Evolutionary conservation across 2,888 invertebrate species (phyloP).

Genomic region (Hirudinaria manillensis): DNA sequence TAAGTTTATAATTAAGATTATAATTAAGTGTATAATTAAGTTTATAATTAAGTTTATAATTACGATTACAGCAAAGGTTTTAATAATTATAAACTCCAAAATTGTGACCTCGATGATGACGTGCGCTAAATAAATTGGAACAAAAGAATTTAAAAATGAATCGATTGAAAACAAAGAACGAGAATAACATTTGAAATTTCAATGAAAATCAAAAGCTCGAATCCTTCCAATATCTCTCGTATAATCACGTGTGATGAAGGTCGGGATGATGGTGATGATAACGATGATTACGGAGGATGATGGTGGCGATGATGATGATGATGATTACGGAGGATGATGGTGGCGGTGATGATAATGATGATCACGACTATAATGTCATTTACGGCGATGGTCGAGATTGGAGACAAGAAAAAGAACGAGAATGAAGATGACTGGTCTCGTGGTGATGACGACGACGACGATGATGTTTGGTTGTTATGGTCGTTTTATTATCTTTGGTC

Average conservation of each 20-base stretch:
- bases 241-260: too few relatives aligned
- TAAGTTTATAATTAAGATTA: background rate
- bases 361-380: background rate
- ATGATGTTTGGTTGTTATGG: too few relatives aligned
- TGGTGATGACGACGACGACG: too few relatives aligned
- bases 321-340: background rate
- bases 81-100: background rate
- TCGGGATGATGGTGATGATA: background rate
- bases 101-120: background rate
- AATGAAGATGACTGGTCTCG: too few relatives aligned
- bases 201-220: too few relatives aligned
- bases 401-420: too few relatives aligned
- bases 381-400: background rate
- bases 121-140: background rate
- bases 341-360: background rate
- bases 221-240: too few relatives aligned
- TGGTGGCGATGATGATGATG: background rate
- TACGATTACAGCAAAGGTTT: background rate
- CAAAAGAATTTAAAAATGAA: too few relatives aligned
- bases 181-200: too few relatives aligned
- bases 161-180: too few relatives aligned
- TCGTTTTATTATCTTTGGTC: too few relatives aligned
- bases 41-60: conserved; percentile 20
- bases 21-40: conserved; percentile 21
- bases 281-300: too few relatives aligned